Base-by-base conservation (phyloP, 2,888 invertebrate species). In the Ametastegia equiseti region DNA sequence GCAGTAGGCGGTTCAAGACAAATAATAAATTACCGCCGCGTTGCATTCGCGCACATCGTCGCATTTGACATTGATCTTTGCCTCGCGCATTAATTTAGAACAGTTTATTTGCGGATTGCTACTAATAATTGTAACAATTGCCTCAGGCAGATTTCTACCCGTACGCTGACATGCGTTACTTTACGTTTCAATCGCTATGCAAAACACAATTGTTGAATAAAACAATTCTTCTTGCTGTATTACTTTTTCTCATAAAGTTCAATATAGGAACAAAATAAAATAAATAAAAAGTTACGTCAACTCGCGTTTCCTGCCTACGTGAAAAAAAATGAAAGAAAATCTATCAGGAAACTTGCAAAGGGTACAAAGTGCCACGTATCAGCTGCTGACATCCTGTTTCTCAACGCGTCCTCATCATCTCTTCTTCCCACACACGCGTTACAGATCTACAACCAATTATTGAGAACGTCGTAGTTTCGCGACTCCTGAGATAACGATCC, bases 51-150 rank as follows among this genome's bases (percentile, higher is more conserved):
- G 47, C 13, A 1, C 30, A 30, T 47, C 27, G 30, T 0, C n/a
- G 83, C 84, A 86, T 88, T 88, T 90, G 91, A 90, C 91, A 91
- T 91, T 91, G 91, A 91, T 91, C 90, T 88, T 89, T 90, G 89
- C 89, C 88, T 89, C n/a, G 47, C 4, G 47, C 9, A 30, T 30
- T 54, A 75, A 75, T 75, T 54, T 15, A 36, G 19, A 54, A 13
- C 75, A 50, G 15, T 47, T 47, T n/a, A n/a, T 45, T 45, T 39
- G 15, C 42, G 15, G 1, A 60, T 60, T 60, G 60, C n/a, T n/a
- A 60, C 30, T 1, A 30, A 60, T n/a, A n/a, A n/a, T n/a, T n/a
- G n/a, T n/a, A n/a, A n/a, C n/a, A 60, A 60, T 60, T 30, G 30
- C 60, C 60, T 60, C 30, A 15, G 30, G 60, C 11, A 11, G 30